phyloP scores from a whole-genome alignment of 2,888 invertebrate genomes.

The Melipona beecheii region DNA sequence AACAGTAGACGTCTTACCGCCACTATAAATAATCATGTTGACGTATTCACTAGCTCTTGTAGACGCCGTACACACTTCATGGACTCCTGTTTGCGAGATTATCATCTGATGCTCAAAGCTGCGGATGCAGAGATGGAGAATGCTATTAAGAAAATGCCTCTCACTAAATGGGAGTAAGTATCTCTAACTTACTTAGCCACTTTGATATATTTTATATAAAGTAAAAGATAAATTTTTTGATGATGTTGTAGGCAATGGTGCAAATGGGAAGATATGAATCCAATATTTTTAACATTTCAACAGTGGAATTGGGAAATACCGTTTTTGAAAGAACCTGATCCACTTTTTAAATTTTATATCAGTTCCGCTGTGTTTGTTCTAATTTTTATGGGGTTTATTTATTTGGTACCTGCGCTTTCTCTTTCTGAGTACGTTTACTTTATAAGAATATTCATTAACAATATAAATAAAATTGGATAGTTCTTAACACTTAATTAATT shows the following conservation, averaged over 20 bases:
- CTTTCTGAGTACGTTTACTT: slow-evolving; percentile 84
- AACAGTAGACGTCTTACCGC: slow-evolving; percentile 73
- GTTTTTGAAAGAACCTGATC: slow-evolving; percentile 91
- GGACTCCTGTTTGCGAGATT: slow-evolving; percentile 88
- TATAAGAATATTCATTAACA: slow-evolving; percentile 1
- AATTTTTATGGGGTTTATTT: slow-evolving; percentile 85
- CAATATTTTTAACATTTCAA: slow-evolving; percentile 88
- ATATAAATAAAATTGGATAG: background rate
- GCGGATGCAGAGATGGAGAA: slow-evolving; percentile 91
- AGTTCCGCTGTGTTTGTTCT: slow-evolving; percentile 87
- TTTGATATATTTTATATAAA: background rate
- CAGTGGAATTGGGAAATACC: slow-evolving; percentile 88
- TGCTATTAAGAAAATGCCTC: slow-evolving; percentile 93
- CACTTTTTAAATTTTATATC: slow-evolving; percentile 93
- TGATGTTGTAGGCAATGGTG: slow-evolving; percentile 87
- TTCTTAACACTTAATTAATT: slow-evolving; percentile 31
- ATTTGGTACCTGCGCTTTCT: slow-evolving; percentile 87
- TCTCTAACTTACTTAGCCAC: background rate
- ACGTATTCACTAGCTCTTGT: slow-evolving; percentile 77
- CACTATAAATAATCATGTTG: slow-evolving; percentile 76
- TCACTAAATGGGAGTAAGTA: slow-evolving; percentile 90
- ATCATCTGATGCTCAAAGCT: slow-evolving; percentile 88
- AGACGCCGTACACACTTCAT: slow-evolving; percentile 87
- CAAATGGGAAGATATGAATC: slow-evolving; percentile 86
- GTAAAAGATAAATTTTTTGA: background rate